Base-by-base conservation (phyloP, 2,888 invertebrate genomes). In the Tineola bisselliella region DNA sequence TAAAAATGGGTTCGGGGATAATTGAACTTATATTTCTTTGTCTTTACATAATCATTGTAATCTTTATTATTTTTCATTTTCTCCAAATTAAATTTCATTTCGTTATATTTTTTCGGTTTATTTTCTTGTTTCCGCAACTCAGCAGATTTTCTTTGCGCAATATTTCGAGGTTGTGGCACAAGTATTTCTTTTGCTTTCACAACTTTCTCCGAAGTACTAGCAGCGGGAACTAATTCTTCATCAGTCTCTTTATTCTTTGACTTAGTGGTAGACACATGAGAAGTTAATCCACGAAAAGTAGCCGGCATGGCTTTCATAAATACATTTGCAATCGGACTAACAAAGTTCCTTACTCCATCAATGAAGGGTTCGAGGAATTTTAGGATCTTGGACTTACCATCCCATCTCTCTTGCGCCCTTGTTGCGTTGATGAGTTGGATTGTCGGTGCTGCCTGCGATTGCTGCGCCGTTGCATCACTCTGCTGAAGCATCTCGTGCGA, bases 361-460 rank as follows among this genome's bases (percentile, higher is more conserved):
- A 86, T 68, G 66, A 86, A 68, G 61, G 87, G 86, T 75, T 87
- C 84, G 70, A 87, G 71, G 70, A 81, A 74, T 77, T 77, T 82
- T 70, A 77, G 80, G 66, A 87, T 74, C 72, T 73, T 78, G 65
- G 84, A 87, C 87, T 87, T 87, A 87, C 87, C 87, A 68, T 87
- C 87, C 87, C 87, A 87, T 78, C 87, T 74, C 68, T 87, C 84
- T 67, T 84, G 73, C 63, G 87, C 87, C 69, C 81, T 72, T 62
- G 87, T 87, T 48, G 77, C 71, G 70, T 87, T 87, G 62, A 79
- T 71, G 59, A 84, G 77, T 64, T 73, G 73, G 64, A 83, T 72
- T 44, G 76, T 75, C 56, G 80, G 81, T 74, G 79, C 80, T 77
- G 83, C 83, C 76, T 87, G 87, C 70, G 87, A 87, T 77, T 86